phyloP scores from a whole-genome alignment of 2,888 invertebrate genomes.

The Drosophila koepferae region DNA sequence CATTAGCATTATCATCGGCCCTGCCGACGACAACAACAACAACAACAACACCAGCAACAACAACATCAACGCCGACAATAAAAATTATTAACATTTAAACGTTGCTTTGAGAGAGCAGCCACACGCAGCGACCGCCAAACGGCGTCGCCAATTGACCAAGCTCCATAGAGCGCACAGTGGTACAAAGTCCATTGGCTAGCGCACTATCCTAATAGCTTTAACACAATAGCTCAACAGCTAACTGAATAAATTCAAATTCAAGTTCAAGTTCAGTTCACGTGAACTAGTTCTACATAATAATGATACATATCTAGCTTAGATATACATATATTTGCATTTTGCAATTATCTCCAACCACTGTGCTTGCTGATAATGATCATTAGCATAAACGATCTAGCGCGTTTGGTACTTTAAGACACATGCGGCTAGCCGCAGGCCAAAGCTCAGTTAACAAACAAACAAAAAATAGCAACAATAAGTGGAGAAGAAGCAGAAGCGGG shows the following conservation, averaged over 20 bases:
- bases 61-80: conserved; percentile 57
- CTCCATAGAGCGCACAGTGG: conserved; percentile 52
- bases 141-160: conserved; percentile 45
- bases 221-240: background rate
- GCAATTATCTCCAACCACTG: conserved; percentile 23
- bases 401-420: conserved; percentile 73
- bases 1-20: conserved; percentile 79
- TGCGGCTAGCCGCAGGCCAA: conserved; percentile 70
- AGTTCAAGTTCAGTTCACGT: background rate
- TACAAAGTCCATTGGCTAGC: no score
- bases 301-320: background rate
- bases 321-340: background rate
- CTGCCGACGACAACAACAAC: conserved; percentile 30
- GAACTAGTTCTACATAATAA: background rate
- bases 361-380: conserved; percentile 52
- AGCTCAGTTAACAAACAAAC: conserved; percentile 26
- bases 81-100: conserved; percentile 82
- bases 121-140: conserved; percentile 63
- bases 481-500: background rate
- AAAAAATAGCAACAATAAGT: conserved; percentile 7
- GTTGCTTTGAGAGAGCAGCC: conserved; percentile 66
- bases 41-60: conserved; percentile 16
- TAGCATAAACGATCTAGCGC: conserved; percentile 48
- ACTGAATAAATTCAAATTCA: background rate
- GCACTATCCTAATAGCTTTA: background rate